Evolutionary conservation across 2,888 invertebrate species (phyloP).

Genomic region (Minunthozetes semirufus): DNA sequence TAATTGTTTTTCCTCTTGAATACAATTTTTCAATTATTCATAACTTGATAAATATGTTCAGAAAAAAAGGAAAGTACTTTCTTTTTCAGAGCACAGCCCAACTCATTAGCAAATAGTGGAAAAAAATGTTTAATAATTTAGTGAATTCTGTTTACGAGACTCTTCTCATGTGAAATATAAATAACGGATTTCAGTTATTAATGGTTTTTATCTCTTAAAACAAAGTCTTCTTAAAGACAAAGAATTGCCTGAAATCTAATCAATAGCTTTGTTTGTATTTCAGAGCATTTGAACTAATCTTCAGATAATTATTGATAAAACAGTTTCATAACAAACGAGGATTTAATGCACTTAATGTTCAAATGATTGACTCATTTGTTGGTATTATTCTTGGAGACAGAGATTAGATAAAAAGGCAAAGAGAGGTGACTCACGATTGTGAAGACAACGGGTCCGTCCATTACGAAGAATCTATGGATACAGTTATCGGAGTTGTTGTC

Average conservation of each 20-base stretch:
- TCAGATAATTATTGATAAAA: too few relatives aligned
- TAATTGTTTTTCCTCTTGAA: too few relatives aligned
- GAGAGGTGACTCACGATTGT: conserved; percentile 45
- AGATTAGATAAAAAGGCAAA: not conserved
- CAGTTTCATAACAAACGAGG: too few relatives aligned
- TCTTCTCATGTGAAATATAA: not conserved
- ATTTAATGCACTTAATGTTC: too few relatives aligned
- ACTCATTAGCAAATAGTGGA: not conserved
- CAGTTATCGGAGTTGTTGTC: conserved; percentile 26
- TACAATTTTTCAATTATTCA: too few relatives aligned
- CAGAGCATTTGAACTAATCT: too few relatives aligned
- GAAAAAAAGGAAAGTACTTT: not conserved
- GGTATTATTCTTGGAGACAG: not conserved
- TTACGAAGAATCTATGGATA: conserved; percentile 50
- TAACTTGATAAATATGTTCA: too few relatives aligned
- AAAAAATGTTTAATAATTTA: not conserved
- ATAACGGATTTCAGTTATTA: too few relatives aligned
- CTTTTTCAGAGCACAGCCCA: not conserved
- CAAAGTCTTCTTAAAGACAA: too few relatives aligned
- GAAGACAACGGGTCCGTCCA: conserved; percentile 56
- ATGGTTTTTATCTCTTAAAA: too few relatives aligned
- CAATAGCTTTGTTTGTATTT: too few relatives aligned
- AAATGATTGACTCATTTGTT: not conserved
- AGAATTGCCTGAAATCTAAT: too few relatives aligned
- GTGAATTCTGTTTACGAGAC: not conserved